Evolutionary conservation across 2,888 invertebrate species (phyloP).

Genomic region (Oscheius sp.): DNA sequence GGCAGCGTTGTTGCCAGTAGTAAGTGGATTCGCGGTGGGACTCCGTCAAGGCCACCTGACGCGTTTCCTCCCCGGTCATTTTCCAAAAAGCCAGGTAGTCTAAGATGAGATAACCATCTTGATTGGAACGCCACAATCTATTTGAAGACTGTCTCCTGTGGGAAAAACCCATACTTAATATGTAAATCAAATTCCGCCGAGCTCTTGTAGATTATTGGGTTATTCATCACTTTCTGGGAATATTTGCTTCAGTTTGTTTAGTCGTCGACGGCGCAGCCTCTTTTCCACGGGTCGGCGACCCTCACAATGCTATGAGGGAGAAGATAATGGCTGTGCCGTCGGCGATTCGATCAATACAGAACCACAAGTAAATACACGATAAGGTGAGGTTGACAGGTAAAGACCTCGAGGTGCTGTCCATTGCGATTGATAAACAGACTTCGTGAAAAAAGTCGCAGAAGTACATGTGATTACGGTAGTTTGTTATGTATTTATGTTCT

Average conservation of each 20-base stretch:
- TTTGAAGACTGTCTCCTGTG: too few relatives aligned
- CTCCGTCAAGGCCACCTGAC: background rate
- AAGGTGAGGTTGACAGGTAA: constrained; percentile 14
- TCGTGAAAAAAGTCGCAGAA: too few relatives aligned
- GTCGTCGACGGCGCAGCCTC: constrained; percentile 23
- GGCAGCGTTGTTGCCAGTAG: background rate
- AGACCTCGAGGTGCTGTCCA: too few relatives aligned
- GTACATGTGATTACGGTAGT: too few relatives aligned
- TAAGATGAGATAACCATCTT: background rate
- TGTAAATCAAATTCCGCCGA: too few relatives aligned
- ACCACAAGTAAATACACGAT: constrained; percentile 25
- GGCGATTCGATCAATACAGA: constrained; percentile 29
- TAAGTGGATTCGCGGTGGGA: background rate
- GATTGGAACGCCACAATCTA: background rate
- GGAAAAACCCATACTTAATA: too few relatives aligned
- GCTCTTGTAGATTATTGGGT: too few relatives aligned
- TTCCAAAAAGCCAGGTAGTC: too few relatives aligned
- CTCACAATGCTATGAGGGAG: constrained; percentile 6
- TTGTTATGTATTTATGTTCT: too few relatives aligned
- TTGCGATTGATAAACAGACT: too few relatives aligned
- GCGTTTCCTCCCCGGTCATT: background rate
- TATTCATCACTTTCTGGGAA: too few relatives aligned
- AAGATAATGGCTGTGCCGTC: constrained; percentile 11
- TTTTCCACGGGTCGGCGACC: constrained; percentile 29
- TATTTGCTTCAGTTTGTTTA: too few relatives aligned